Evolutionary conservation across 2,888 invertebrate species (phyloP).

Genomic region (Pseudanteris insignis): DNA sequence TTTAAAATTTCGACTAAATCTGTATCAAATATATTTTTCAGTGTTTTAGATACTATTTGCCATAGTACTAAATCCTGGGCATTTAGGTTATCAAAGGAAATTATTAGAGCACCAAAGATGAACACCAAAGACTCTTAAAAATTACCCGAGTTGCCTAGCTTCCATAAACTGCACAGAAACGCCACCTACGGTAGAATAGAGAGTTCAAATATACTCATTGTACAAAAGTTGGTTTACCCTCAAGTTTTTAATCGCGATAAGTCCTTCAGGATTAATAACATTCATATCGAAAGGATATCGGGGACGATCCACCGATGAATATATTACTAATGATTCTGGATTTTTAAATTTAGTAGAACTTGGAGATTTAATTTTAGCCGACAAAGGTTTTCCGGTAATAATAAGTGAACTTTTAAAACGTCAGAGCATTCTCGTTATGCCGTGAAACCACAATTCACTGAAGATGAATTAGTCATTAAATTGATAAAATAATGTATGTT

Average conservation of each 20-base stretch:
- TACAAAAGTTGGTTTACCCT: constrained; percentile 37
- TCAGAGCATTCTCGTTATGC: background rate
- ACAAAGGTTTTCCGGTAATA: constrained; percentile 37
- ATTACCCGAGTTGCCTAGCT: no score
- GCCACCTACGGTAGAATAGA: constrained; percentile 18
- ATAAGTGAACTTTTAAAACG: background rate
- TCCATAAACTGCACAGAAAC: constrained; percentile 27
- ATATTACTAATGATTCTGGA: constrained; percentile 20
- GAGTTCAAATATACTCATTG: constrained; percentile 28
- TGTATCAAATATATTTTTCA: background rate
- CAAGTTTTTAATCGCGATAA: constrained; percentile 33
- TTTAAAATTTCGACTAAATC: background rate
- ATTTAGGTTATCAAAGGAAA: background rate
- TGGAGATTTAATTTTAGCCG: constrained; percentile 10
- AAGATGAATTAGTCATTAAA: constrained; percentile 7
- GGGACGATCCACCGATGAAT: constrained; percentile 20
- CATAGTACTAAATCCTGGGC: background rate
- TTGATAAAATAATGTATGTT: constrained; percentile 1
- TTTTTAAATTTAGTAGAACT: constrained; percentile 25
- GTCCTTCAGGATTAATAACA: constrained; percentile 29
- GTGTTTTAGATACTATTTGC: background rate
- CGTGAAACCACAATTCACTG: constrained; percentile 11
- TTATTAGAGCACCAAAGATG: background rate
- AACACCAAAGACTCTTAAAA: no score
- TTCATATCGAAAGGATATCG: constrained; percentile 28